phyloP scores from a whole-genome alignment of 2,888 invertebrate genomes.

The Stegana nigrithorax region DNA sequence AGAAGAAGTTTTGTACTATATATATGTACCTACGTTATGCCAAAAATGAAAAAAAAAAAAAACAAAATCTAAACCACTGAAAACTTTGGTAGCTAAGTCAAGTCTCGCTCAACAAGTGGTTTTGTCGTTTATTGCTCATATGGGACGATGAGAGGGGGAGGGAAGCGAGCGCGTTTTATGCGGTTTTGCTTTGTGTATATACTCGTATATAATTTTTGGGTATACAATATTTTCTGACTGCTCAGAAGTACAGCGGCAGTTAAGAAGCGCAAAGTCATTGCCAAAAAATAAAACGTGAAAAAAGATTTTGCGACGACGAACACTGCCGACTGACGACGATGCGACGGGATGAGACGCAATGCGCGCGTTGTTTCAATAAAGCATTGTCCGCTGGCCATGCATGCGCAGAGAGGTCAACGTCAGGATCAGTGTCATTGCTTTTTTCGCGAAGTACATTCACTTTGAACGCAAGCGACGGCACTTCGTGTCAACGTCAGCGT shows the following conservation, averaged over 20 bases:
- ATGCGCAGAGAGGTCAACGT: slow-evolving; percentile 49
- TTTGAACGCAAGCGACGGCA: slow-evolving; percentile 20
- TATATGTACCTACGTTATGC: neutral
- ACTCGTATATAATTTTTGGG: too few species aligned
- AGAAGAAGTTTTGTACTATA: slow-evolving; percentile 21
- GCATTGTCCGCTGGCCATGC: slow-evolving; percentile 22
- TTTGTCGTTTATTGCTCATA: neutral
- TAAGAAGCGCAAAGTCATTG: slow-evolving; percentile 36
- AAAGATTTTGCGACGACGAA: too few species aligned
- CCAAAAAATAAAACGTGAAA: slow-evolving; percentile 26
- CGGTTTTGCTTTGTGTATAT: too few species aligned
- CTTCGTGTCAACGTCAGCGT: too few species aligned
- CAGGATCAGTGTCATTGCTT: slow-evolving; percentile 59
- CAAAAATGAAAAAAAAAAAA: neutral
- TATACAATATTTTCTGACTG: slow-evolving; percentile 6
- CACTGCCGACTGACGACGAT: too few species aligned
- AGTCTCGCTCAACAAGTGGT: slow-evolving; percentile 10
- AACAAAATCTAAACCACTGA: neutral
- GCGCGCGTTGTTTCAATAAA: neutral
- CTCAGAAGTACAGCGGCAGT: too few species aligned
- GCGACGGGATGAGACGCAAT: neutral
- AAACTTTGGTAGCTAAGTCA: neutral
- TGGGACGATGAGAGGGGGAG: too few species aligned
- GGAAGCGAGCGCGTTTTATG: too few species aligned
- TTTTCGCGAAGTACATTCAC: slow-evolving; percentile 34